A percentile compares a stretch with the other conserved stretches of the same genome.
phyloP scores from a whole-genome alignment of 2,113 vertebrate species.

The Indicator indicator region DNA sequence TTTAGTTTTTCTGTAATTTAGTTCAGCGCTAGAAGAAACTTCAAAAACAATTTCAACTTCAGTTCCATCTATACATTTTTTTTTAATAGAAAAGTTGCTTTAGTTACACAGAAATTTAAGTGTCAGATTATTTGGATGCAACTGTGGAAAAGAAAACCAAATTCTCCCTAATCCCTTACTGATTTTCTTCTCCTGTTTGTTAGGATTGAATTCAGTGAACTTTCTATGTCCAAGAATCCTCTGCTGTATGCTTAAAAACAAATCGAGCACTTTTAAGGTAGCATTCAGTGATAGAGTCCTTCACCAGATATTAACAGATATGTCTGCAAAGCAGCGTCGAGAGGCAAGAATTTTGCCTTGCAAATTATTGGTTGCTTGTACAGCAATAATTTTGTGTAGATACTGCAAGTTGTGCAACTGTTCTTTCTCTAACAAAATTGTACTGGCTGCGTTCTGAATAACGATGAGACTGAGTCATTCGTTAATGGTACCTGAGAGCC shows the following conservation, averaged over 20 bases:
- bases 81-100: background rate
- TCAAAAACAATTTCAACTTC: background rate
- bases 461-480: background rate
- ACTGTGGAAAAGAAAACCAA: background rate
- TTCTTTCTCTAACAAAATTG: background rate
- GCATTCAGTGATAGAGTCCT: background rate
- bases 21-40: background rate
- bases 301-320: background rate
- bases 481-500: background rate
- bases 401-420: background rate
- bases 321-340: background rate
- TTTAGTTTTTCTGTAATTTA: background rate
- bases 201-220: background rate
- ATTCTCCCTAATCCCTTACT: background rate
- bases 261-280: background rate
- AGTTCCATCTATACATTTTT: background rate
- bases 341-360: background rate
- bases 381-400: background rate
- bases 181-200: background rate
- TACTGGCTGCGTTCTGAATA: background rate
- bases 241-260: background rate
- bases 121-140: background rate
- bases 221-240: background rate
- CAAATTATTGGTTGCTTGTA: background rate
- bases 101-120: background rate